Base-by-base conservation (phyloP, 2,797 vertebrate species). In the Enteromius mattozi region DNA sequence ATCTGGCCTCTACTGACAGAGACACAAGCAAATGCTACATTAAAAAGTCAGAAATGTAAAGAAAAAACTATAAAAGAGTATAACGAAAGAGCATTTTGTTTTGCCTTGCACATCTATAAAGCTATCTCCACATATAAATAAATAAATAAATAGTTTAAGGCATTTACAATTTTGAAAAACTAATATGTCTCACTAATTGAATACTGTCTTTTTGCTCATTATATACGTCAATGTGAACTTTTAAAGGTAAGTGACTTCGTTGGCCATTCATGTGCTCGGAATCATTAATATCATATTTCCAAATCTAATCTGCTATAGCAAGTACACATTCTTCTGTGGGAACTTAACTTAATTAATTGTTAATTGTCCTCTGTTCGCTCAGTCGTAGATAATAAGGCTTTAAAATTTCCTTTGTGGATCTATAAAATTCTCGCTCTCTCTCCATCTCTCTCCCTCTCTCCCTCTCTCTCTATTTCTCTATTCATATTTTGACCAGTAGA, bases 401-500 rank as follows among this genome's bases (percentile, higher is more conserved):
- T 76, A 35, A 35, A 13, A 14, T 33, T 13, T 35, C 0, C 0
- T 59, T 24, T 59, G 6, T 17, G 1, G 14, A 35, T 54, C 3
- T 6, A 37, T 10, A 19, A 49, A 75, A 72, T 7, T 30, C 5
- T 16, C 56, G 24, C 21, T 59, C 21, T 10, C 51, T 21, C 47
- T 49, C 5, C n/a, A n/a, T 42, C 9, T 45, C 13, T 49, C 35
- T 49, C 4, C 14, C 10, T 5, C 51, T 56, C 19, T 56, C 19
- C 8, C 51, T 54, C 47, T 49, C 14, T 49, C 14, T 49, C 16
- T 56, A 9, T 56, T 3, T 56, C 1, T n/a, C 1, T 4, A 5
- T 13, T 61, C 12, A 27, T 61, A 27, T 61, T 14, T 54, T n/a
- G 30, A 30, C 76, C 85, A 66, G 6, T 16, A 86, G 70, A 69